phyloP scores from a whole-genome alignment of 2,797 vertebrate species.

The Sebastes taczanowskii region DNA sequence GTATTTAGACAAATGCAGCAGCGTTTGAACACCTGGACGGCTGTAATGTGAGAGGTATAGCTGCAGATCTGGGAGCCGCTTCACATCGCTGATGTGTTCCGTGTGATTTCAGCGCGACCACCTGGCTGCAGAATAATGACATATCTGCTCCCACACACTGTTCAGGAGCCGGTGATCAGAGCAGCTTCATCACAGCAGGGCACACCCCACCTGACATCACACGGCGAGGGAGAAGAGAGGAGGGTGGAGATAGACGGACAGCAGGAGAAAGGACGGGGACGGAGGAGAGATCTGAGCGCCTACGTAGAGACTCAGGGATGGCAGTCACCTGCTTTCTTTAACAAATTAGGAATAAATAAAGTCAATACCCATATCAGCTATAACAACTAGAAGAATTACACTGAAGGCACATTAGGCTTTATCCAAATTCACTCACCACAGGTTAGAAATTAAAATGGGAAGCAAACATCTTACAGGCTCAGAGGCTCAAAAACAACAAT shows the following conservation, averaged over 20 bases:
- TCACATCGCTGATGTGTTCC: conserved; percentile 42
- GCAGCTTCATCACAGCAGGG: conserved; percentile 51
- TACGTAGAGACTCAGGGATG: neutral
- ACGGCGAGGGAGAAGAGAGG: conserved; percentile 9
- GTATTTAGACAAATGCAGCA: conserved; percentile 63
- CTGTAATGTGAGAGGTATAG: conserved; percentile 40
- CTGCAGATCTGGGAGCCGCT: conserved; percentile 39
- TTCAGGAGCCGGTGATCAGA: conserved; percentile 48
- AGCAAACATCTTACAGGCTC: neutral
- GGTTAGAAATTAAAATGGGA: neutral
- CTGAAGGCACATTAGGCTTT: neutral
- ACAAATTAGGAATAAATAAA: neutral
- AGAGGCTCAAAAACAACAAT: neutral
- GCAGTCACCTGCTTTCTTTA: conserved; percentile 16
- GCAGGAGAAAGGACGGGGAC: conserved; percentile 27
- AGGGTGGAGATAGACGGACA: conserved; percentile 38
- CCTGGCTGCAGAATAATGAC: conserved; percentile 76
- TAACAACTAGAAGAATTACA: neutral
- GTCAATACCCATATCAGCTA: neutral
- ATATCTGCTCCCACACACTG: conserved; percentile 71
- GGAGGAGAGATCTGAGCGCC: conserved; percentile 24
- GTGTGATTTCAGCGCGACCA: conserved; percentile 57
- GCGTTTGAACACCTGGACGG: conserved; percentile 65
- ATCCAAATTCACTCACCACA: neutral
- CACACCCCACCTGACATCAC: conserved; percentile 63